phyloP scores from a whole-genome alignment of 2,888 invertebrate species.

The Philereme vetulata region DNA sequence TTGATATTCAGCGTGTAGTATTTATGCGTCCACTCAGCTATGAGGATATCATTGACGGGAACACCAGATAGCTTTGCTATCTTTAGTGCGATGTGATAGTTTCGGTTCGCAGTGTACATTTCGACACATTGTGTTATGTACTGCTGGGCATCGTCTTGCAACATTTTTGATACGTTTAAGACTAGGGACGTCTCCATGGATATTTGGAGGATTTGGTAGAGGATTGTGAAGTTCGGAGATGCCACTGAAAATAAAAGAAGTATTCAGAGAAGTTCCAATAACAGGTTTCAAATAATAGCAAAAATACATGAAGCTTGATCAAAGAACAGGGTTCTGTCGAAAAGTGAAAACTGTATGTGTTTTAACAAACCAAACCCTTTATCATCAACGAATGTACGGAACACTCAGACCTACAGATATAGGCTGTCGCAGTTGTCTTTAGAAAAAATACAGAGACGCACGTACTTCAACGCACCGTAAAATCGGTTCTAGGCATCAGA shows the following conservation, averaged over 20 bases:
- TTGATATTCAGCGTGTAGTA: slow-evolving; percentile 64
- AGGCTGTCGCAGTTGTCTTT: too few species aligned
- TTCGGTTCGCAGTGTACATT: slow-evolving; percentile 72
- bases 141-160: slow-evolving; percentile 64
- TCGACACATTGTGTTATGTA: slow-evolving; percentile 83
- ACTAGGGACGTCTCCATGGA: slow-evolving; percentile 81
- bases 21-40: slow-evolving; percentile 82
- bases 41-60: slow-evolving; percentile 78
- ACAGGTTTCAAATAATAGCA: too few species aligned
- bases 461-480: too few species aligned
- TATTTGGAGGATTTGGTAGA: slow-evolving; percentile 82
- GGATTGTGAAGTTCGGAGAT: slow-evolving; percentile 66
- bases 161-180: slow-evolving; percentile 79
- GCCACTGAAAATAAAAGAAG: slow-evolving; percentile 59
- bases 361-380: too few species aligned
- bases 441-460: too few species aligned
- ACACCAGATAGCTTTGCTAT: slow-evolving; percentile 80
- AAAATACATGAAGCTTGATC: too few species aligned
- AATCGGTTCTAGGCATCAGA: too few species aligned
- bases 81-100: slow-evolving; percentile 84
- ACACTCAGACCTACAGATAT: too few species aligned
- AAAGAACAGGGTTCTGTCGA: too few species aligned
- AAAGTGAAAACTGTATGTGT: too few species aligned
- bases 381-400: too few species aligned
- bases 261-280: too few species aligned